phyloP scores from a whole-genome alignment of 2,113 vertebrate species.

The Leptobrachium leishanense region DNA sequence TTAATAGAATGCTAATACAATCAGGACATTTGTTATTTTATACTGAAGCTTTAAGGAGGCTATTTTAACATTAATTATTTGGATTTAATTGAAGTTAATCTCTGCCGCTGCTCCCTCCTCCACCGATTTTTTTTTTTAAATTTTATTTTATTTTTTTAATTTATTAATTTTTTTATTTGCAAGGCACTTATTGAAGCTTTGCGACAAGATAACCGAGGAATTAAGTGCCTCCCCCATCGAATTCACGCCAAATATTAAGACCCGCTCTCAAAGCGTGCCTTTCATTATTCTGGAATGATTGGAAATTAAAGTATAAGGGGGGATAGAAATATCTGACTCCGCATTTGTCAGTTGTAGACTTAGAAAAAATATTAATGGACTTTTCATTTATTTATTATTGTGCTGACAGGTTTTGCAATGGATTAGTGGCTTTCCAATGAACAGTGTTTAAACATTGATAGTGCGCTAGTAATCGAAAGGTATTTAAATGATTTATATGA shows the following conservation, averaged over 20 bases:
- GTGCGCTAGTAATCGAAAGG: not conserved
- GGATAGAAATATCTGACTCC: slow-evolving; percentile 6
- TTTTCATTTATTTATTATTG: slow-evolving; percentile 22
- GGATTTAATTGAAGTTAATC: slow-evolving; percentile 1
- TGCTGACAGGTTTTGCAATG: not conserved
- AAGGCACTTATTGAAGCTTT: slow-evolving; percentile 1
- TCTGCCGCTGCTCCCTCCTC: not conserved
- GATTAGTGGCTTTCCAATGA: not conserved
- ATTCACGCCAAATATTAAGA: not conserved
- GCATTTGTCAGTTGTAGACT: slow-evolving; percentile 17
- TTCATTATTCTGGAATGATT: slow-evolving; percentile 26
- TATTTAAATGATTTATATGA: not conserved
- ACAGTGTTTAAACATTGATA: not conserved
- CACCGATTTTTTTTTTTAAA: too few relatives aligned
- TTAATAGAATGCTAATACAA: slow-evolving; percentile 32
- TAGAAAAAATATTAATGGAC: slow-evolving; percentile 18
- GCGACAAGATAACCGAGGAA: slow-evolving; percentile 3
- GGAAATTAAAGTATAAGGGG: slow-evolving; percentile 15
- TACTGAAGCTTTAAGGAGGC: slow-evolving; percentile 31
- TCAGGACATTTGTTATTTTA: slow-evolving; percentile 14
- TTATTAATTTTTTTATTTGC: slow-evolving; percentile 1
- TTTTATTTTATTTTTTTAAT: too few relatives aligned
- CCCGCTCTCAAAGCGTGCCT: not conserved
- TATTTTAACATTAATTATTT: slow-evolving; percentile 47
- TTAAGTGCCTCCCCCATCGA: not conserved